Base-by-base conservation (phyloP, 2,888 invertebrate genomes). In the Kryphioiulus occultus region DNA sequence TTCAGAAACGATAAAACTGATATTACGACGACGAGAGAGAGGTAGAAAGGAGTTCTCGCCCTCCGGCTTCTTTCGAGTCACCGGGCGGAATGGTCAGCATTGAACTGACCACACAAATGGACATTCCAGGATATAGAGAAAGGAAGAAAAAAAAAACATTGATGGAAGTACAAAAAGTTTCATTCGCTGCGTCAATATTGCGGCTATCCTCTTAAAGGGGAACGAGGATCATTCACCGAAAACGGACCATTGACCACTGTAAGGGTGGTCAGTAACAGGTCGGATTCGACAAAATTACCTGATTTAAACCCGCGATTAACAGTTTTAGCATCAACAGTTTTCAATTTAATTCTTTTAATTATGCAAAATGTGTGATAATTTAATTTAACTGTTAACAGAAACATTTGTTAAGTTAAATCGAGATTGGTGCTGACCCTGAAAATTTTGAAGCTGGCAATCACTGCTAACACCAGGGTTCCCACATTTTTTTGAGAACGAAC, bases 1-100 rank as follows among this genome's bases (percentile, higher is more conserved):
- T 59, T 59, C 59, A 59, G 59, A 59, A 59, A n/a, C 59, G 59
- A 59, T 59, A 59, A 59, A 59, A 59, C 59, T 59, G 59, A 59
- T 59, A 59, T 59, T 59, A 59, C 59, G 59, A 59, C 19, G 22
- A 59, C 19, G 59, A 59, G 59, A 59, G n/a, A 59, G n/a, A 59
- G 59, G 59, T 59, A 59, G n/a, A 59, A n/a, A 59, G 59, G n/a
- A 59, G n/a, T 9, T n/a, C 9, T 59, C 59, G 59, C 59, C 59
- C 59, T 59, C 59, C 22, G n/a, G 59, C 59, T 3, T 59, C 59
- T n/a, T 59, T 59, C 59, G n/a, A 59, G n/a, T n/a, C 2, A n/a
- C 1, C 7, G 3, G 59, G 22, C 59, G 22, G 59, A 59, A n/a
- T 59, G 59, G 59, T 22, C 59, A n/a, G 59, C 59, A n/a, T 59